Conservation (phyloP, 2,797 vertebrate species). For the Crenuchus spilurus region DNA sequence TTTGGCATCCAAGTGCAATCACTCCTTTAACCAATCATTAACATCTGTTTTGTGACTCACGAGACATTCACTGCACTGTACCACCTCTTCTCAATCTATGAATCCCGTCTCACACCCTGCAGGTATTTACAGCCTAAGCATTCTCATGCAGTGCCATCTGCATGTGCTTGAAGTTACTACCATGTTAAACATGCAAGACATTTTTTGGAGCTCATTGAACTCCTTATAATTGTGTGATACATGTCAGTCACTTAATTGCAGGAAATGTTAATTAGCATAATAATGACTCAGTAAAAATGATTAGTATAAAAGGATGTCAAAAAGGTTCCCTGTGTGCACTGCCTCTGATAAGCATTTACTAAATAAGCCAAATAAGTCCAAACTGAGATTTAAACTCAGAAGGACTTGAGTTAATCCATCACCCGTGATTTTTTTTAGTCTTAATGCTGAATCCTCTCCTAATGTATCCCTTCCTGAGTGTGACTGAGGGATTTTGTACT, state of each 20-base stretch:
- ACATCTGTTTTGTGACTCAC: no score
- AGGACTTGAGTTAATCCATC: background rate
- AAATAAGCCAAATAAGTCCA: constrained; percentile 1
- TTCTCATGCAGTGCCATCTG: no score
- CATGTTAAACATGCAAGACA: no score
- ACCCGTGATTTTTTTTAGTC: background rate
- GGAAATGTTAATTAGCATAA: background rate
- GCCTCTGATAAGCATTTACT: background rate
- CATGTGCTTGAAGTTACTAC: no score
- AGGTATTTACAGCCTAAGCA: no score
- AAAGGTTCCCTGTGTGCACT: background rate
- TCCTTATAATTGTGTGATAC: background rate
- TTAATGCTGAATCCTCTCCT: background rate
- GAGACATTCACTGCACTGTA: no score
- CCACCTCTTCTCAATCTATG: no score
- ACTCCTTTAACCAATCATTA: no score
- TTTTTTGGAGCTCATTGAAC: no score
- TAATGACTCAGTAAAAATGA: background rate
- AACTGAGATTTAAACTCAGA: background rate
- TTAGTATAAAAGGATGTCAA: background rate
- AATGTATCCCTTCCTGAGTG: background rate
- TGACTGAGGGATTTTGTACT: background rate
- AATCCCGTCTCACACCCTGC: no score
- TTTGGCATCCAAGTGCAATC: no score
- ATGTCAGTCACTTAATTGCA: background rate